Evolutionary conservation across 2,888 invertebrate species (phyloP).

Genomic region (Megamerina dolium): DNA sequence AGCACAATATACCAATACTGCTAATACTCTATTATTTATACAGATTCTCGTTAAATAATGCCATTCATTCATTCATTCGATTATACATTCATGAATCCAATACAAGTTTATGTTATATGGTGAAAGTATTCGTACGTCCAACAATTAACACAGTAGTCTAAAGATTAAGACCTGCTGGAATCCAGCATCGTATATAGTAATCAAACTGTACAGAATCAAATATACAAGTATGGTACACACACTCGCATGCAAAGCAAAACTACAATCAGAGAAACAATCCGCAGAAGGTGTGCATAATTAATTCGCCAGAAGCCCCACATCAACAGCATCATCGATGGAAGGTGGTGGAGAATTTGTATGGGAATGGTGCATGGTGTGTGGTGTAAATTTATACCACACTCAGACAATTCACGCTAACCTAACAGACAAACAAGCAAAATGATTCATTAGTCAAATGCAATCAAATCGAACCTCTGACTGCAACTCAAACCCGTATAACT

Average conservation of each 20-base stretch:
- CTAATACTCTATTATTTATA: no score
- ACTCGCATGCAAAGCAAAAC: conserved; percentile 9
- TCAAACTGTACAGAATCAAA: conserved; percentile 14
- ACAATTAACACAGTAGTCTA: conserved; percentile 48
- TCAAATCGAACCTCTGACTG: no score
- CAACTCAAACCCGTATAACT: no score
- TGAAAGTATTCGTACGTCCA: conserved; percentile 27
- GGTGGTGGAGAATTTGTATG: no score
- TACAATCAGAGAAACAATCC: conserved; percentile 17
- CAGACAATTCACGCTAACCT: no score
- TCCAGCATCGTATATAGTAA: no score
- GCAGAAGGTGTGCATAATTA: conserved; percentile 46
- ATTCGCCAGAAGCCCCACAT: conserved; percentile 39
- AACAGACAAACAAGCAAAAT: conserved; percentile 30
- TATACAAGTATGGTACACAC: conserved; percentile 16
- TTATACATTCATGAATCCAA: no score
- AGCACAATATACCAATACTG: no score
- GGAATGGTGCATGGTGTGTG: no score
- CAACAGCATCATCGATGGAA: conserved; percentile 9
- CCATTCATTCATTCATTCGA: no score
- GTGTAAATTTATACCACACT: no score
- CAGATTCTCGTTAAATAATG: conserved; percentile 23
- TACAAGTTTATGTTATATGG: no score
- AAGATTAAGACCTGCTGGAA: conserved; percentile 44
- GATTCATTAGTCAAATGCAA: conserved; percentile 42